Evolutionary conservation across 2,797 vertebrate genomes (phyloP).

Genomic region (Otolemur crassicaudatus): DNA sequence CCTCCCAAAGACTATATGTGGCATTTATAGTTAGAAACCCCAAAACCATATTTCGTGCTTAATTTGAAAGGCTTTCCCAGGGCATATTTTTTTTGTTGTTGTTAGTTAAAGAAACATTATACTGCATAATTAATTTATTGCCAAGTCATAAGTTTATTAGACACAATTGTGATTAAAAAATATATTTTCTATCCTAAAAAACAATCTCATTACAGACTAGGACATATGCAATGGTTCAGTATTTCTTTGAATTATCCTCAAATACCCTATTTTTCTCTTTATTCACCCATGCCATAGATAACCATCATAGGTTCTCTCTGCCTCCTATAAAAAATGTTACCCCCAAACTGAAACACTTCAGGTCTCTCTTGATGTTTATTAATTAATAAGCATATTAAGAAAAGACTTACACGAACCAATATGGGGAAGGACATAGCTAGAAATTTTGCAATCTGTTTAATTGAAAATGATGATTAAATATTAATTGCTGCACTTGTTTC

Average conservation of each 20-base stretch:
- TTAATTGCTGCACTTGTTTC: constrained; percentile 73
- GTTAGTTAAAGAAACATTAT: neutral
- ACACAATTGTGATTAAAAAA: neutral
- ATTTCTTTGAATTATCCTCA: constrained; percentile 53
- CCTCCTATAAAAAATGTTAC: constrained; percentile 76
- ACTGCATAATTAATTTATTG: neutral
- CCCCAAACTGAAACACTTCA: constrained; percentile 58
- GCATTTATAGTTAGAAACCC: neutral
- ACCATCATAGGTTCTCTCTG: neutral
- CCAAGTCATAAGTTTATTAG: neutral
- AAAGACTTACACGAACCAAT: constrained; percentile 74
- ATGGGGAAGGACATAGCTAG: constrained; percentile 74
- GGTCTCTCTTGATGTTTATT: constrained; percentile 76
- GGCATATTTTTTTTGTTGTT: neutral
- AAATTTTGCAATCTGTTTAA: constrained; percentile 77
- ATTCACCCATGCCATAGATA: constrained; percentile 9
- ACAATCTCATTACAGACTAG: constrained; percentile 42
- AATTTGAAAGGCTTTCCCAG: neutral
- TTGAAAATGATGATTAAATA: constrained; percentile 83
- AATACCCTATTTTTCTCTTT: constrained; percentile 3
- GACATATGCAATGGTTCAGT: constrained; percentile 30
- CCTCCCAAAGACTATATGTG: neutral
- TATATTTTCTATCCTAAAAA: constrained; percentile 26
- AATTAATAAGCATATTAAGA: constrained; percentile 72
- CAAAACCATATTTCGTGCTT: neutral